These are phyloP conservation scores for Esox niger DNA, from an alignment of 2,113 vertebrate genomes.

Conservation along the genomic window DNA sequence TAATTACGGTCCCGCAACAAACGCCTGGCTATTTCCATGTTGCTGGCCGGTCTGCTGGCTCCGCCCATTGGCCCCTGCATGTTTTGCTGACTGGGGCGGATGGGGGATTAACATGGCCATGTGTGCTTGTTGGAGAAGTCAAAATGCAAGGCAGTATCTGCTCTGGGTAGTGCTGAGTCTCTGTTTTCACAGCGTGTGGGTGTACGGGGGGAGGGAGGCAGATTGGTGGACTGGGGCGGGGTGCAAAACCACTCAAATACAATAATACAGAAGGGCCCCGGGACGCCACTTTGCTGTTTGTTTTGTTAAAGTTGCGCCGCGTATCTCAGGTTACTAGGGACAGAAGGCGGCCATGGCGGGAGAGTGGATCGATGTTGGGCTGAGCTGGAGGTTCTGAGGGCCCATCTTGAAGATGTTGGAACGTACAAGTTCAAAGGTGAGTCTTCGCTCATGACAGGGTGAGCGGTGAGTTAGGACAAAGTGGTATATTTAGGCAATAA, in stretches of 20 bases:
- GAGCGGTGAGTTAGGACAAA: slow-evolving; percentile 39
- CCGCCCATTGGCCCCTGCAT: background rate
- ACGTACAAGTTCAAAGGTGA: background rate
- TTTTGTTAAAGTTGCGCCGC: background rate
- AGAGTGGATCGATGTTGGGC: background rate
- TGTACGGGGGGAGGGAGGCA: slow-evolving; percentile 50
- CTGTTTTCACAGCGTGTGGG: slow-evolving; percentile 51
- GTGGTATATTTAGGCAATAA: too few relatives aligned
- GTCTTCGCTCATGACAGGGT: slow-evolving; percentile 18
- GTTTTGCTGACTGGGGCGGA: slow-evolving; percentile 7
- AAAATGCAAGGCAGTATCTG: slow-evolving; percentile 40
- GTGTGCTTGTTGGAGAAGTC: slow-evolving; percentile 12
- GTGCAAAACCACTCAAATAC: slow-evolving; percentile 27
- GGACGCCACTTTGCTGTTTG: slow-evolving; percentile 23
- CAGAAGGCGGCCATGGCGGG: background rate
- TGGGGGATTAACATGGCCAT: background rate
- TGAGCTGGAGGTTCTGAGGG: background rate
- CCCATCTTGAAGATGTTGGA: background rate
- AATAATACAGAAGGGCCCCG: slow-evolving; percentile 27
- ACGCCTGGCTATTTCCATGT: slow-evolving; percentile 30
- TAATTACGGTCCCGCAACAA: slow-evolving; percentile 48
- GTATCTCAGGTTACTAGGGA: too few relatives aligned
- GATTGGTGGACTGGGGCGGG: background rate
- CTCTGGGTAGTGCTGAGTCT: slow-evolving; percentile 49
- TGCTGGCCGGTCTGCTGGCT: slow-evolving; percentile 30